Base-by-base conservation (phyloP, 2,113 vertebrate genomes). In the Lipophrys pholis region DNA sequence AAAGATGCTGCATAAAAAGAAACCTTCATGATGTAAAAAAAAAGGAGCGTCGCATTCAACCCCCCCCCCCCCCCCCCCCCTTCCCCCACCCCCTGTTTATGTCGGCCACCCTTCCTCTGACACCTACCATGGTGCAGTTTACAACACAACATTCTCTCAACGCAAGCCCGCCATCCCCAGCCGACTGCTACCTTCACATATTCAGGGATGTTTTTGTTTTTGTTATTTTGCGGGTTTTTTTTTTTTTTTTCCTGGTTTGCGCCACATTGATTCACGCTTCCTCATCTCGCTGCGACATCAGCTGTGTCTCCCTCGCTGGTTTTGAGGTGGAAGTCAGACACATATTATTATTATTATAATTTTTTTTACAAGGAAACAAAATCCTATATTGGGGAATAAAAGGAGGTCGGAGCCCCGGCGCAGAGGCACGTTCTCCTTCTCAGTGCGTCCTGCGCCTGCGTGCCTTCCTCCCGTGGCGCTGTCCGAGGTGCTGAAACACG, bases 51-150 rank as follows among this genome's bases (percentile, higher is more conserved):
- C 75, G 69, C 80, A 68, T 76, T 77, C 39, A 76, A 50, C 61
- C 43, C 11, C 11, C 6, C 43, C 14, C 43, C 1, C 11, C 5
- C n/a, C 7, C 12, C 14, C 21, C 0, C 10, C 35, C 48, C 1
- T 40, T 41, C 30, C 53, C 38, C 56, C 0, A 11, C 17, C 58
- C 40, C 21, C 75, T 79, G 73, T 85, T 88, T 86, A 74, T 80
- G 69, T 69, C 40, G 35, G 50, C 76, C 59, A 40, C 46, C 79
- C 67, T 73, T 48, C 80, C 66, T 46, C 64, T 63, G 49, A 75
- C 76, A 76, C 40, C 75, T 30, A 80, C 77, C 83, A 62, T 93
- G 91, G 87, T 92, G 92, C 92, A 93, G 84, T 92, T 90, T 85
- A 80, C 85, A 54, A 83, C 63, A 71, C 35, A 73, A 80, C 62